Conservation (phyloP, 2,888 invertebrate species). For the Ashinkailepas kermadecensis region DNA sequence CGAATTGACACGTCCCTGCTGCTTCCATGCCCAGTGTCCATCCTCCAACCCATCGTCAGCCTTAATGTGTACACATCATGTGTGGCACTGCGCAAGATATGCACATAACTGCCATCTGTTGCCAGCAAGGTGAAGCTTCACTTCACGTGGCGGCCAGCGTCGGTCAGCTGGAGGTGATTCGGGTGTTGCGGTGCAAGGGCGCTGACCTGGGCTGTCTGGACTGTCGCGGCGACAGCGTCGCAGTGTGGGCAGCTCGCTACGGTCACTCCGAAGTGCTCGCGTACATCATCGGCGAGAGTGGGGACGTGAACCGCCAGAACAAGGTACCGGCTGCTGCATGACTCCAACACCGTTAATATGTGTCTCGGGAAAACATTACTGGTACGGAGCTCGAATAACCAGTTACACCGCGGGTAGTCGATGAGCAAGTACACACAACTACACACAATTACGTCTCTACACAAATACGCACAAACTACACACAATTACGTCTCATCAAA, state of each 20-base stretch:
- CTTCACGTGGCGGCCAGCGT: slow-evolving; percentile 50
- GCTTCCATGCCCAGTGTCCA: too few relatives aligned
- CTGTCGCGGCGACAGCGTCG: slow-evolving; percentile 49
- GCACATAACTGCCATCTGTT: slow-evolving; percentile 29
- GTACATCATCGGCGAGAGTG: slow-evolving; percentile 45
- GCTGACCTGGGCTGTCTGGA: slow-evolving; percentile 44
- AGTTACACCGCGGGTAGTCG: too few relatives aligned
- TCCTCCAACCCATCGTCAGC: too few relatives aligned
- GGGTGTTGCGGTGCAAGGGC: slow-evolving; percentile 46
- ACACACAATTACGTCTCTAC: too few relatives aligned
- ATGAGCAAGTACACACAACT: too few relatives aligned
- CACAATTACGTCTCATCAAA: too few relatives aligned
- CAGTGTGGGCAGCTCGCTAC: slow-evolving; percentile 51
- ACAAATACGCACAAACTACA: too few relatives aligned
- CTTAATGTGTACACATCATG: too few relatives aligned
- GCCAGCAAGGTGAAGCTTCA: slow-evolving; percentile 50
- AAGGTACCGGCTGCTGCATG: slow-evolving; percentile 41
- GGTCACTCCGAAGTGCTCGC: slow-evolving; percentile 47
- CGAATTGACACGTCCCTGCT: too few relatives aligned
- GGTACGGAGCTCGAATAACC: too few relatives aligned
- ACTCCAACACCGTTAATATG: neutral
- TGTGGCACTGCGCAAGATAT: too few relatives aligned
- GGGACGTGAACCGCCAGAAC: slow-evolving; percentile 45
- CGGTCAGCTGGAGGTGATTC: slow-evolving; percentile 48
- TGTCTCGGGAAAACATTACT: too few relatives aligned